A percentile compares a stretch with the other conserved stretches of the same genome.
Evolutionary conservation across 2,113 vertebrate genomes (phyloP).

Genomic region (Condylura cristata): DNA sequence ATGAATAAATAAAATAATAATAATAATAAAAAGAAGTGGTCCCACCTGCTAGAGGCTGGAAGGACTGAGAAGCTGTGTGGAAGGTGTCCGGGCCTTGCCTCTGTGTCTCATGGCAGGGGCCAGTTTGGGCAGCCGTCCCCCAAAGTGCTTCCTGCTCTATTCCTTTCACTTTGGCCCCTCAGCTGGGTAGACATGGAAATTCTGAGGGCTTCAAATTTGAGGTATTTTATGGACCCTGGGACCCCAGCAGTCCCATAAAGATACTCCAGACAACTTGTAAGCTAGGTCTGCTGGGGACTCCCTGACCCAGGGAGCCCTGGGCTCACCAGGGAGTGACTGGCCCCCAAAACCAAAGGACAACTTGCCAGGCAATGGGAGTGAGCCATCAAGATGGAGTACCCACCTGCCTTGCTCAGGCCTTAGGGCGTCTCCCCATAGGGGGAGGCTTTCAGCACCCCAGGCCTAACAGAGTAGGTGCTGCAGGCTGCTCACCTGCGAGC

Average conservation of each 20-base stretch:
- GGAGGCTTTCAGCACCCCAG: background rate
- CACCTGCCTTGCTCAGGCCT: too few species aligned
- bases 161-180: background rate
- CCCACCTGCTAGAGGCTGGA: accelerated
- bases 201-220: conserved; percentile 19
- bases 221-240: background rate
- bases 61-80: background rate
- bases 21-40: background rate
- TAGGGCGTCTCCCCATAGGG: accelerated
- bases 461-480: background rate
- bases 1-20: too few species aligned
- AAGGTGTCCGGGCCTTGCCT: too few species aligned
- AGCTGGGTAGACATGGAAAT: background rate
- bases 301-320: background rate
- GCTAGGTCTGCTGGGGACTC: background rate
- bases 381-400: background rate
- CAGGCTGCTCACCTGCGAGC: accelerated
- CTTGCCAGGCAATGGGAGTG: accelerated
- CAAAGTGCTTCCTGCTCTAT: background rate
- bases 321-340: background rate
- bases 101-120: accelerated
- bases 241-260: background rate
- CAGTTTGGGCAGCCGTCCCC: background rate
- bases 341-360: background rate
- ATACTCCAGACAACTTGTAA: background rate